Percentiles rank a stretch among this genome's conserved stretches.
phyloP scores from a whole-genome alignment of 2,797 vertebrate genomes.

The Pelochelys cantorii region DNA sequence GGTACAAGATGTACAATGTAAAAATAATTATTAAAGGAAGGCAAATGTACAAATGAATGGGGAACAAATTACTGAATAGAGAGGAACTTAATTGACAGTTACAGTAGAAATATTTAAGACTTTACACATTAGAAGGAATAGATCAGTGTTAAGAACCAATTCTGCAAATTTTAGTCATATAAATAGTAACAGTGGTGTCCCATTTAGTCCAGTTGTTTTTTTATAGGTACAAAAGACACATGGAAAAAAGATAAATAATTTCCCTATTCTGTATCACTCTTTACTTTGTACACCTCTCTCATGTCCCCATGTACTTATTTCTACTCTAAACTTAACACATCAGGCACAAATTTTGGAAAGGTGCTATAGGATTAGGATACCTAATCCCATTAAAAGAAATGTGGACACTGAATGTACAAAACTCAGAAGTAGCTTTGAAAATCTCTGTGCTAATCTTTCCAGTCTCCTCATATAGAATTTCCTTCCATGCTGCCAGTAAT shows the following conservation, averaged over 20 bases:
- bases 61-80: conserved; percentile 21
- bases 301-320: neutral
- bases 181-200: neutral
- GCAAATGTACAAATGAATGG: conserved; percentile 32
- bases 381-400: neutral
- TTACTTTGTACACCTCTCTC: neutral
- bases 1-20: conserved; percentile 38
- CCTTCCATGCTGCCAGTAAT: neutral
- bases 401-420: neutral
- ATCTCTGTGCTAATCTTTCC: neutral
- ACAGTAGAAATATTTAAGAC: conserved; percentile 40
- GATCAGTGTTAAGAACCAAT: neutral
- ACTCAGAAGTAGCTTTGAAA: neutral
- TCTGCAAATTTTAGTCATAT: neutral
- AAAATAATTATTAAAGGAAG: conserved; percentile 41
- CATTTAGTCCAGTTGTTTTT: neutral
- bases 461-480: neutral
- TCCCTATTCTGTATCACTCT: neutral
- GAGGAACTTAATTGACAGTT: neutral
- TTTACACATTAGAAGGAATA: neutral
- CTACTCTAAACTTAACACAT: neutral
- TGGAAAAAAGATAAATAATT: neutral
- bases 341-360: neutral
- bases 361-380: neutral
- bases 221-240: neutral